These are phyloP conservation scores for Dryomyza anilis DNA, from an alignment of 2,888 invertebrate genomes.

Conservation along the genomic window DNA sequence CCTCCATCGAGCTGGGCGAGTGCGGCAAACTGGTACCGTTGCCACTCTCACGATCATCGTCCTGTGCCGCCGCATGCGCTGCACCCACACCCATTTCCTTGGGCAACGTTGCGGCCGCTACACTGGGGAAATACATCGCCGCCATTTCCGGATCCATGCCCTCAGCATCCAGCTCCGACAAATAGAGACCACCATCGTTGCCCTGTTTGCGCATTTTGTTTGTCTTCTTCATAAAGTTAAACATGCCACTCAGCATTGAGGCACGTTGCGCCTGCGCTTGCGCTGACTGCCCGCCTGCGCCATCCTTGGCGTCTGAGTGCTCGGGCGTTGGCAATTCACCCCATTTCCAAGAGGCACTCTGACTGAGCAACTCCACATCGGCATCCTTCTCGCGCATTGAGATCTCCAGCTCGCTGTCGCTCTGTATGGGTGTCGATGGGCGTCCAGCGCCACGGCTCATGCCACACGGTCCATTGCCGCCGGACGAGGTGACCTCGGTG, in stretches of 20 bases:
- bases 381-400: conserved; percentile 60
- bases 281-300: conserved; percentile 41
- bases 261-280: conserved; percentile 58
- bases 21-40: conserved; percentile 95
- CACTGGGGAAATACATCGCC: conserved; percentile 79
- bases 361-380: conserved; percentile 47
- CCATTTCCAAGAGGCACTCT: conserved; percentile 79
- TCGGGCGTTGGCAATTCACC: conserved; percentile 75
- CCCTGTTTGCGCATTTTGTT: conserved; percentile 67
- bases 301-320: conserved; percentile 36
- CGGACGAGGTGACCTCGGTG: conserved; percentile 79
- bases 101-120: conserved; percentile 24
- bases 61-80: conserved; percentile 59
- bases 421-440: conserved; percentile 84
- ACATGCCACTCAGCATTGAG: conserved; percentile 89
- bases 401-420: conserved; percentile 92
- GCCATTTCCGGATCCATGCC: conserved; percentile 91
- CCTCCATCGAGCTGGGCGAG: conserved; percentile 88
- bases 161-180: conserved; percentile 85
- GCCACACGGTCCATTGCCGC: conserved; percentile 68
- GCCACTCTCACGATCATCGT: conserved; percentile 95
- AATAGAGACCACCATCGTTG: conserved; percentile 75
- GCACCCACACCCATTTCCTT: conserved; percentile 36
- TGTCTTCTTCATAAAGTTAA: conserved; percentile 87
- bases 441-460: conserved; percentile 66